Evolutionary conservation across 2,888 invertebrate genomes (phyloP).

Genomic region (Cacoxenus indagator): DNA sequence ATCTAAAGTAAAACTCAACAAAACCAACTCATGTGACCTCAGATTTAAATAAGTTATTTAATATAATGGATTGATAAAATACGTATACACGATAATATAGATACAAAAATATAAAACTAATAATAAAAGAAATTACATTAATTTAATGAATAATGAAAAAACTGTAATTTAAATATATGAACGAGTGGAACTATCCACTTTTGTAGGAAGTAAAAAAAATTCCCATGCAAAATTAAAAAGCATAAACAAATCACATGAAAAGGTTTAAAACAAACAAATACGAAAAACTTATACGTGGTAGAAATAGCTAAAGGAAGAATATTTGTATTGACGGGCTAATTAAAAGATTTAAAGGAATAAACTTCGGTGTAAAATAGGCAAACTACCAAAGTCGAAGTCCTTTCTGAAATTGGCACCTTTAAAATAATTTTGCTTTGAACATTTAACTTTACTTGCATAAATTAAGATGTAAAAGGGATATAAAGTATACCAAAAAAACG

Average conservation of each 20-base stretch:
- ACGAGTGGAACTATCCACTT: no score
- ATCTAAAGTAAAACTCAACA: slow-evolving; percentile 67
- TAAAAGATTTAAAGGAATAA: no score
- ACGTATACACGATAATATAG: slow-evolving; percentile 49
- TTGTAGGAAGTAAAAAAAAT: no score
- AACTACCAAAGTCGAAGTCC: neutral
- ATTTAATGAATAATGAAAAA: slow-evolving; percentile 48
- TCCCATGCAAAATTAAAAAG: no score
- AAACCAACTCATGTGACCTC: slow-evolving; percentile 73
- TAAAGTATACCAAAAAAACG: slow-evolving; percentile 65
- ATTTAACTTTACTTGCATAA: slow-evolving; percentile 37
- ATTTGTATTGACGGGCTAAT: no score
- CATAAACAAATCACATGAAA: slow-evolving; percentile 30
- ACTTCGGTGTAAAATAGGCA: no score
- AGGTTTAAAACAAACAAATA: slow-evolving; percentile 35
- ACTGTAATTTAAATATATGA: slow-evolving; percentile 54
- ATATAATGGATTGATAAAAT: slow-evolving; percentile 41
- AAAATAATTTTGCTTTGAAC: neutral
- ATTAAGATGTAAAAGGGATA: slow-evolving; percentile 62
- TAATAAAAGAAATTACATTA: slow-evolving; percentile 33
- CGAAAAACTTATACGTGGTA: no score
- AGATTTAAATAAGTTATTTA: slow-evolving; percentile 70
- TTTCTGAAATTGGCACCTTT: slow-evolving; percentile 12
- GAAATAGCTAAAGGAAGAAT: no score
- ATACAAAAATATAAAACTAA: slow-evolving; percentile 36